Base-by-base conservation (phyloP, 2,888 invertebrate species). In the Ophioninae sp. region DNA sequence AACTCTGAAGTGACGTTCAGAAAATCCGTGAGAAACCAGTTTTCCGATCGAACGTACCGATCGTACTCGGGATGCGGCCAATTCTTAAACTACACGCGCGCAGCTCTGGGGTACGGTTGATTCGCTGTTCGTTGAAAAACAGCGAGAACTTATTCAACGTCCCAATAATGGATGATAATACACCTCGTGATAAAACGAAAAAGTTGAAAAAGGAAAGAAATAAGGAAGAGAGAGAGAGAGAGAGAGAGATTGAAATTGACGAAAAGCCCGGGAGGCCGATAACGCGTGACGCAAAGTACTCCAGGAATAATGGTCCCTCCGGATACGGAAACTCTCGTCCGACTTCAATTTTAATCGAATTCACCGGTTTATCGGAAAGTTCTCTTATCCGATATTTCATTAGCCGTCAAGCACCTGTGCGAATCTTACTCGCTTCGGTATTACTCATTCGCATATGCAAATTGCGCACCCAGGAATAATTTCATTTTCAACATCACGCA, bases 261-360 rank as follows among this genome's bases (percentile, higher is more conserved):
- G 64, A 57, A 74, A 37, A 21, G 5, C 67, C 57, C 39, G 6
- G 3, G 59, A 64, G 65, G 72, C 67, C 23, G 65, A 81, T 72
- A 37, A 65, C 56, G 21, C 70, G 50, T 64, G 76, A 79, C 65
- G 67, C 59, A 68, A 64, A 70, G 73, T 70, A 50, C 37, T 64
- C 69, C 37, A 50, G 50, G 13, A 8, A 64, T 80, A 56, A 57
- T 57, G 21, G 21, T 59, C 21, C 37, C 39, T 20, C 20, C 21
- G 37, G 21, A 23, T 59, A 74, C 57, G n/a, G 41, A 23, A 23
- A 73, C 61, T 56, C 30, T n/a, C 6, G 17, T 6, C 13, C 13
- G 23, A 30, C n/a, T 37, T 73, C 20, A 69, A 69, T 78, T 69
- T 69, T 69, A n/a, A 69, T 62, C 69, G 50, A 62, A 69, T 50